These are phyloP conservation scores for Porites divaricata DNA, from an alignment of 92 coral and sea anemone genomes.

Conservation along the genomic window DNA sequence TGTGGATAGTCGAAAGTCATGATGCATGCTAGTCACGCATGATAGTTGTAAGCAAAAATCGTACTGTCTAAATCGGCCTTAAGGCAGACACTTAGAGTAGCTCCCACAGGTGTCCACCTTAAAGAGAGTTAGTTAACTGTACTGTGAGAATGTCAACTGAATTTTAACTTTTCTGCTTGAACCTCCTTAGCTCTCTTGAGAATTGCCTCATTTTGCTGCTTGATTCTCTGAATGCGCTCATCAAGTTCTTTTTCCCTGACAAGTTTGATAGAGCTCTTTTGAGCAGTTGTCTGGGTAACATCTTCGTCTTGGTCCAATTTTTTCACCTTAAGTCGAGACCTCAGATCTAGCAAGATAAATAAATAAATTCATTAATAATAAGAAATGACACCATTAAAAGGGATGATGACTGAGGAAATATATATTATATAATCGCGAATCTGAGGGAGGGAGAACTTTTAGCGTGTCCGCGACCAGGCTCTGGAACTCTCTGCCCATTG, in stretches of 20 bases:
- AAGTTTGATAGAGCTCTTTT: neutral
- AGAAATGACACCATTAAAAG: neutral
- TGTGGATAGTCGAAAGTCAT: too few relatives aligned
- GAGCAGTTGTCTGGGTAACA: neutral
- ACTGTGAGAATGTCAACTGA: neutral
- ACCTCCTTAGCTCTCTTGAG: slow-evolving; percentile 75
- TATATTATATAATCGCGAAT: too few relatives aligned
- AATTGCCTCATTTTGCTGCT: slow-evolving; percentile 69
- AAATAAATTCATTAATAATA: neutral
- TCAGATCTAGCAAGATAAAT: slow-evolving; percentile 16
- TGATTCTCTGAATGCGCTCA: slow-evolving; percentile 76
- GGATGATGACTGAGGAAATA: too few relatives aligned
- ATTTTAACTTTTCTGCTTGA: slow-evolving; percentile 69
- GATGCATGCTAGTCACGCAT: too few relatives aligned
- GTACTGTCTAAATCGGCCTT: too few relatives aligned
- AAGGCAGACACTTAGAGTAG: too few relatives aligned
- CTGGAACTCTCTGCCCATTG: too few relatives aligned
- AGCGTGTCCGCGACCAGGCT: too few relatives aligned
- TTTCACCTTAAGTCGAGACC: slow-evolving; percentile 44
- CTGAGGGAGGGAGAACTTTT: too few relatives aligned
- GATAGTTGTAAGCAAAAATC: too few relatives aligned
- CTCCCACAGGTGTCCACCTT: too few relatives aligned
- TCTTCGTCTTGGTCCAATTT: slow-evolving; percentile 35
- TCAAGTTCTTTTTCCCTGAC: slow-evolving; percentile 80
- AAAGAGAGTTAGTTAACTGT: neutral